Percentiles rank a stretch among this genome's conserved stretches.
Evolutionary conservation across 1,140 invertebrate genomes (phyloP).

Genomic region (Laodelphax striatellus): DNA sequence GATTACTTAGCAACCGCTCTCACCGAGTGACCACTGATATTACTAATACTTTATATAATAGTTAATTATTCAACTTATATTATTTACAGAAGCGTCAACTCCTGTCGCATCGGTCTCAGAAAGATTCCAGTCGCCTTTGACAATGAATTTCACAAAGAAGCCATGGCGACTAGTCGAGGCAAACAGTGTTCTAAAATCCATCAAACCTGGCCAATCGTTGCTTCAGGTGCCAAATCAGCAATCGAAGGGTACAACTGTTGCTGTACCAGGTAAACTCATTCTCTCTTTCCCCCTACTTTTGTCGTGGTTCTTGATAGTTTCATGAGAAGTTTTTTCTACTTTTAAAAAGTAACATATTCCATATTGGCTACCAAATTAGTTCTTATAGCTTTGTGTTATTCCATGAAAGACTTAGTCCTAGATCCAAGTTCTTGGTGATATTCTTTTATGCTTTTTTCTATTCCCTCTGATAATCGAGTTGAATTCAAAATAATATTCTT

Average conservation of each 20-base stretch:
- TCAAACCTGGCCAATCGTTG: constrained; percentile 42
- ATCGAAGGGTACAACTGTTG: background rate
- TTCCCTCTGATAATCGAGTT: too few relatives aligned
- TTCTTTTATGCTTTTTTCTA: too few relatives aligned
- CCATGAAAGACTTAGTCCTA: too few relatives aligned
- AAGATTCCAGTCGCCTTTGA: constrained; percentile 44
- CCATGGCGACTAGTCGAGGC: constrained; percentile 40
- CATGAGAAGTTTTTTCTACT: background rate
- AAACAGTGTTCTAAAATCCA: constrained; percentile 25
- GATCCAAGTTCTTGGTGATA: too few relatives aligned
- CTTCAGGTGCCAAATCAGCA: constrained; percentile 18
- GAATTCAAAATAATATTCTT: too few relatives aligned
- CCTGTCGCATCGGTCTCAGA: constrained; percentile 39
- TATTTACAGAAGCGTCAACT: constrained; percentile 14
- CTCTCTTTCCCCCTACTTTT: too few relatives aligned
- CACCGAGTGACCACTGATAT: too few relatives aligned
- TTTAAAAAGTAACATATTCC: background rate
- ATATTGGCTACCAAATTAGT: too few relatives aligned
- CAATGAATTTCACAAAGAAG: constrained; percentile 39
- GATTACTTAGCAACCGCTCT: too few relatives aligned
- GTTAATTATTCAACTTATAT: background rate
- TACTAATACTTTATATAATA: too few relatives aligned
- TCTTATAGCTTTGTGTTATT: too few relatives aligned
- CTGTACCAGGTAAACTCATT: background rate
- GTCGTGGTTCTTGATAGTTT: too few relatives aligned